Evolutionary conservation across 2,113 vertebrate species (phyloP), one percentile per base, ranked within the genome.

Genomic region (Apeltes quadracus): DNA sequence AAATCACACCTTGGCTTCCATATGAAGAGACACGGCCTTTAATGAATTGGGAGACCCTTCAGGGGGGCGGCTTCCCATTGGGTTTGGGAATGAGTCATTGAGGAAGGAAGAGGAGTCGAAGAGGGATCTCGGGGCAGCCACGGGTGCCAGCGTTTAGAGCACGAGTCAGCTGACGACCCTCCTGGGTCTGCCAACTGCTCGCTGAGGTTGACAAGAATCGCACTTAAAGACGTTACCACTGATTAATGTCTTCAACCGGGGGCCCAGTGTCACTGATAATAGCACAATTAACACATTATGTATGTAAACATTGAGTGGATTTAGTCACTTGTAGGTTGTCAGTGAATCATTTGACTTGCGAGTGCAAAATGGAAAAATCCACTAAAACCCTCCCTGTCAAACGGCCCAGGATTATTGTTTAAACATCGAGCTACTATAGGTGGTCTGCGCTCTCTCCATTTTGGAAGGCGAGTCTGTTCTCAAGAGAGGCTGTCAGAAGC

Each of bases 391-490:
- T 63, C 22, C 38, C 51, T n/a, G 61, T 76, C 68, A 39, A 41
- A 66, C 32, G 57, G 5, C 39, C 5, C 6, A 4, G 25, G 25
- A 38, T 62, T 66, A 56, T 14, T 41, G 39, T 74, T 43, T 61
- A 59, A 70, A 65, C 50, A 64, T 14, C 25, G 5, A 51, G 58
- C 23, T 76, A 12, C 23, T 23, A 67, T 38, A 50, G 73, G 65
- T 69, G 75, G 67, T 59, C 50, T 61, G 36, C 39, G 56, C 34
- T 62, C 54, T 68, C 67, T 79, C 79, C 65, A 62, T 83, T 71
- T 66, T 50, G 22, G 66, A 69, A 48, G 46, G 57, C 64, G 50
- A 61, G 54, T 61, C 41, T 43, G 44, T 50, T 76, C 38, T 64
- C 39, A 54, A 39, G 70, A 61, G 61, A 57, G 58, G 58, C 69